Conservation (phyloP, 1,140 invertebrate species). For the Dinoponera quadriceps region DNA sequence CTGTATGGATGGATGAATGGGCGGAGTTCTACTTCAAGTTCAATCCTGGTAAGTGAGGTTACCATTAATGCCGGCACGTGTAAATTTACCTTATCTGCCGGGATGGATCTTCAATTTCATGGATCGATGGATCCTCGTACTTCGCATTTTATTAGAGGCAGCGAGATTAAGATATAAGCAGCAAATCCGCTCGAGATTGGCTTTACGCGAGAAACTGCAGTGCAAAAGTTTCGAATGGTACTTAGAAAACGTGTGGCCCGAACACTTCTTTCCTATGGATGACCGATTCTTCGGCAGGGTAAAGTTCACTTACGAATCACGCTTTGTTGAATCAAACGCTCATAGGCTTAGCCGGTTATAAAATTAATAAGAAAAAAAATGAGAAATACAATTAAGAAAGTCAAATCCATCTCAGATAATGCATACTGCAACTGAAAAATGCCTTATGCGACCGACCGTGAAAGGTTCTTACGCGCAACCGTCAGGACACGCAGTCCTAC, state of each 20-base stretch:
- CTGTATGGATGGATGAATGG: constrained; percentile 98
- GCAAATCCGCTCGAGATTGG: constrained; percentile 90
- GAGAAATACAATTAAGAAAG: neutral
- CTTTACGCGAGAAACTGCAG: constrained; percentile 91
- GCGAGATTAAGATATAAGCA: constrained; percentile 87
- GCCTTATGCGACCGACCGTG: constrained; percentile 87
- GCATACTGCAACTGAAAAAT: constrained; percentile 85
- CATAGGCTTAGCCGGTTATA: constrained; percentile 7
- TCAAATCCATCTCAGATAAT: constrained; percentile 82
- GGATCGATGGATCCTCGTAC: constrained; percentile 1
- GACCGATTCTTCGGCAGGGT: constrained; percentile 93
- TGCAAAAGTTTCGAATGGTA: constrained; percentile 98
- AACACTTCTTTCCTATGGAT: constrained; percentile 95
- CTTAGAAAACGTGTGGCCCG: constrained; percentile 95
- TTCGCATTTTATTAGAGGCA: constrained; percentile 86
- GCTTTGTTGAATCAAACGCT: neutral
- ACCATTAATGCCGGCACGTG: constrained; percentile 23
- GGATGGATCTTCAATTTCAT: constrained; percentile 24
- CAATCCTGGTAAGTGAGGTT: constrained; percentile 86
- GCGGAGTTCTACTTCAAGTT: constrained; percentile 96
- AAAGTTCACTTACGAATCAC: constrained; percentile 5
- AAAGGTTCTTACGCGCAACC: constrained; percentile 87
- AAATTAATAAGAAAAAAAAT: neutral
- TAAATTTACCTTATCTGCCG: neutral
- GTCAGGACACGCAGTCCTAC: constrained; percentile 88